Conservation (phyloP, 2,888 invertebrate species). For the Notodonta dromedarius region DNA sequence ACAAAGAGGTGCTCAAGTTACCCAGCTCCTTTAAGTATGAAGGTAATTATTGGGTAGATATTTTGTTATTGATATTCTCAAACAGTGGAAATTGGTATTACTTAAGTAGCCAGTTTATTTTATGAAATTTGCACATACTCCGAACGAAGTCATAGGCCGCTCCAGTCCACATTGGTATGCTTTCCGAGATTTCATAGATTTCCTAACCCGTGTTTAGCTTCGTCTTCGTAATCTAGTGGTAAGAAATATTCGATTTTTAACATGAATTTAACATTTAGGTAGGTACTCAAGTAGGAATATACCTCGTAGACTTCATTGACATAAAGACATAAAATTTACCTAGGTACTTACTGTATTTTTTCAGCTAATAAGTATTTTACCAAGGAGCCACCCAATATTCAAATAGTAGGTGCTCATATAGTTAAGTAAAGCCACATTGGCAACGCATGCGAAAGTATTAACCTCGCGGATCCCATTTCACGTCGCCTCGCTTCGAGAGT, state of each 20-base stretch:
- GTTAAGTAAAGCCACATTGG: neutral
- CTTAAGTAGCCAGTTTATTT: neutral
- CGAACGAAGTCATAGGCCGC: neutral
- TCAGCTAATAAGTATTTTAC: too few species aligned
- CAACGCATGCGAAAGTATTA: slow-evolving; percentile 16
- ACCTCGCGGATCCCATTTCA: slow-evolving; percentile 61
- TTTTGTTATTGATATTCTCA: slow-evolving; percentile 11
- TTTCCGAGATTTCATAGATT: too few species aligned
- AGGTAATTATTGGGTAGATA: slow-evolving; percentile 33
- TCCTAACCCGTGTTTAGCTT: neutral
- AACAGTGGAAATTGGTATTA: neutral
- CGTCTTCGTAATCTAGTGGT: slow-evolving; percentile 32
- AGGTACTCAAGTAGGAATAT: too few species aligned
- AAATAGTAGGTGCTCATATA: neutral
- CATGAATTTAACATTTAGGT: neutral
- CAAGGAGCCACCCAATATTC: too few species aligned
- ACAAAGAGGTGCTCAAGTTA: slow-evolving; percentile 56
- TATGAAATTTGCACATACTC: neutral
- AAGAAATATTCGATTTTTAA: slow-evolving; percentile 17
- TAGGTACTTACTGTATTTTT: too few species aligned
- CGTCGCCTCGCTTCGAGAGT: slow-evolving; percentile 46
- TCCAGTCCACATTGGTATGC: neutral
- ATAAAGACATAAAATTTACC: too few species aligned
- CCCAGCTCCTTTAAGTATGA: slow-evolving; percentile 34
- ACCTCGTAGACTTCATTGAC: too few species aligned